Base-by-base conservation (phyloP, 2,797 vertebrate species). In the Botia kubotai region DNA sequence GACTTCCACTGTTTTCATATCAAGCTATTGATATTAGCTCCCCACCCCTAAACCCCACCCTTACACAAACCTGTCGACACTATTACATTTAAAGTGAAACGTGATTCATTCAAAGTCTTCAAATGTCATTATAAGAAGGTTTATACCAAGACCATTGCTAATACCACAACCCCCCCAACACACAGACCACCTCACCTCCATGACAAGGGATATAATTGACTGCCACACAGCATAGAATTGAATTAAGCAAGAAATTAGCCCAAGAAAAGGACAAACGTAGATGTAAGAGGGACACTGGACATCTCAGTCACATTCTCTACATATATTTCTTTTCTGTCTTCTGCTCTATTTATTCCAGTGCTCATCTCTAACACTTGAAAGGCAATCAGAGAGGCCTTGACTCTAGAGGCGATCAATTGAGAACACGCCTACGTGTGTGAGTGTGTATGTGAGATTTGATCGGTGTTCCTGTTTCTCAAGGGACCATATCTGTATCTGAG, bases 381-480 rank as follows among this genome's bases (percentile, higher is more conserved):
- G 75, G 75, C 63, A 68, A 69, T 78, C 81, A 74, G 60, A 63
- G 19, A 78, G 39, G 70, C 76, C 39, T 21, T 48, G 43, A 48
- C 75, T 73, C 53, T 4, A 39, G 75, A 21, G 70, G 53, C 72
- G 73, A 78, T 82, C 39, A 60, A 68, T 62, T 72, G 52, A 66
- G 46, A 55, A 33, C 13, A n/a, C 23, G 46, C 52, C 19, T 21
- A 46, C 2, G 0, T 75, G 26, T 81, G 53, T 69, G 36, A 79
- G 53, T 57, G 3, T 70, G 82, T 72, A 68, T 72, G 67, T 57
- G 26, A 29, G 77, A 60, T 75, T 50, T 50, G 39, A 81, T 63
- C 65, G 50, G 43, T 36, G 65, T 53, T 29, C 19, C 19, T 39
- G 33, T 53, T 36, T 65, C 69, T 72, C 48, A 53, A 19, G 29